Evolutionary conservation across 64 coral and sea anemone genomes (phyloP).

Genomic region (Porites australiensis): DNA sequence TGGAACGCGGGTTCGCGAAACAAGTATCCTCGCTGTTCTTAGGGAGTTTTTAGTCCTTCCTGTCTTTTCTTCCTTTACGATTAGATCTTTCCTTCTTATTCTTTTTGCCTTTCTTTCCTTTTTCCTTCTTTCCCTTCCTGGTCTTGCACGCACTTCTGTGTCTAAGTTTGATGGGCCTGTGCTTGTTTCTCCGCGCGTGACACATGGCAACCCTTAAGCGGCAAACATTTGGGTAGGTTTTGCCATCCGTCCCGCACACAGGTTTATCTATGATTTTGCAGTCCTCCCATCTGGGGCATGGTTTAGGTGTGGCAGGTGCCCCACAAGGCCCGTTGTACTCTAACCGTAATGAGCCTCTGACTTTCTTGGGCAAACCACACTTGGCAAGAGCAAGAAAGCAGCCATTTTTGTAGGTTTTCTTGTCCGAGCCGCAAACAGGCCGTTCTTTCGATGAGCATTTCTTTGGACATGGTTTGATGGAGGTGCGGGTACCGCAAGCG

Average conservation of each 20-base stretch:
- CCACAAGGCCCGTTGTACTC: conserved; percentile 61
- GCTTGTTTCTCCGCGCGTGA: conserved; percentile 58
- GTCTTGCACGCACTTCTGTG: conserved; percentile 62
- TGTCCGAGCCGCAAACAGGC: conserved; percentile 74
- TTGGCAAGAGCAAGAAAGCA: conserved; percentile 71
- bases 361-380: conserved; percentile 68
- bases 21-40: not conserved
- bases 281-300: conserved; percentile 68
- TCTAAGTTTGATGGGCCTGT: conserved; percentile 44
- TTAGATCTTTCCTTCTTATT: not conserved
- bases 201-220: conserved; percentile 79
- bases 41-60: not conserved
- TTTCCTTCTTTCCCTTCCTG: conserved; percentile 20
- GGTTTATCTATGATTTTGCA: conserved; percentile 59
- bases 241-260: conserved; percentile 79
- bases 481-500: conserved; percentile 14
- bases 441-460: conserved; percentile 48
- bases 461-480: conserved; percentile 78
- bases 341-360: conserved; percentile 57
- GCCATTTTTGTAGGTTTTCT: conserved; percentile 84
- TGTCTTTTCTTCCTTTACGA: conserved; percentile 14
- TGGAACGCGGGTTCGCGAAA: not conserved
- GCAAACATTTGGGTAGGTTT: conserved; percentile 82
- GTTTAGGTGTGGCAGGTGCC: conserved; percentile 43
- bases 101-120: not conserved